These are phyloP conservation scores for Papilio xuthus DNA, from an alignment of 1,140 invertebrate species.

Conservation along the genomic window DNA sequence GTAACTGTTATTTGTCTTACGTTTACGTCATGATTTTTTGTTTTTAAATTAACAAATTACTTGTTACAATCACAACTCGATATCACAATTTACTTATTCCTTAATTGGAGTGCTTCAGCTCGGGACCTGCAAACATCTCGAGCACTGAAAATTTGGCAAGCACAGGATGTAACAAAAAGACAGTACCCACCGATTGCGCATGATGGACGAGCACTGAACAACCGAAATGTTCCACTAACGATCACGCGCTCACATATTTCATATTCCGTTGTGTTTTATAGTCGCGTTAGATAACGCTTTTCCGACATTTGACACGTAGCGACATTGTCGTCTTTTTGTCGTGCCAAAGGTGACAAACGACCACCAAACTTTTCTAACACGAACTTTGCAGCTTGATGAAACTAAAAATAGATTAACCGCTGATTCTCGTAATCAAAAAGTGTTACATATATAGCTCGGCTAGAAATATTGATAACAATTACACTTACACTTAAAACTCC, in stretches of 20 bases:
- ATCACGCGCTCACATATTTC: conserved; percentile 43
- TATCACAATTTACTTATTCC: background rate
- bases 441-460: too few relatives aligned
- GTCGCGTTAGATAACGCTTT: conserved; percentile 31
- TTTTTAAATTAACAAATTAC: too few relatives aligned
- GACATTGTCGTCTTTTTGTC: conserved; percentile 12
- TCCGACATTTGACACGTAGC: conserved; percentile 24
- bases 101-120: background rate
- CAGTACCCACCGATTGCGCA: conserved; percentile 64
- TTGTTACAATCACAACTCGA: background rate
- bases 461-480: too few relatives aligned
- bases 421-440: too few relatives aligned
- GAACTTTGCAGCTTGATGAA: background rate
- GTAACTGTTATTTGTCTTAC: too few relatives aligned
- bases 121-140: background rate
- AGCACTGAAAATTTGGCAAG: conserved; percentile 26
- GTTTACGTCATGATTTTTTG: too few relatives aligned
- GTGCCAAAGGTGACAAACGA: conserved; percentile 13
- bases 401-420: background rate
- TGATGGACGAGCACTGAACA: conserved; percentile 65
- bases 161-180: conserved; percentile 45
- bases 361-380: background rate
- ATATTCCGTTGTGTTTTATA: conserved; percentile 31
- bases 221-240: conserved; percentile 62
- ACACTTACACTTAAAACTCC: too few relatives aligned